These are phyloP conservation scores for Chloroclystis v-ata DNA, from an alignment of 2,888 invertebrate species.

Conservation along the genomic window DNA sequence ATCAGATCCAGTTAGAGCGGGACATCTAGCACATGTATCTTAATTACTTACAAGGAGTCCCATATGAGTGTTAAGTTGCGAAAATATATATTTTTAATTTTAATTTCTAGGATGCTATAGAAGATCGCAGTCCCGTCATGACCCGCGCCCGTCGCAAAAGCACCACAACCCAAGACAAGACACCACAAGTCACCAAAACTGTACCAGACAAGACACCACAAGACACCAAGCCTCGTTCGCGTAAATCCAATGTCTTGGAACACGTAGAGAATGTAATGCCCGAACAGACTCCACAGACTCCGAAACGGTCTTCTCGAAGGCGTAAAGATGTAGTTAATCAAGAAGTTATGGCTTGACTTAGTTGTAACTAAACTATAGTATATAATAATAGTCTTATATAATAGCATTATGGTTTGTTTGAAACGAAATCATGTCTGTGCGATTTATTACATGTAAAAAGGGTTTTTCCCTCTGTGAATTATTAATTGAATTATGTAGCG, in stretches of 20 bases:
- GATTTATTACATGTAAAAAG: no score
- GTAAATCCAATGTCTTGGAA: constrained; percentile 35
- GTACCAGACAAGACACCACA: not conserved
- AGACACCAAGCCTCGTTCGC: not conserved
- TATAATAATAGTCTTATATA: no score
- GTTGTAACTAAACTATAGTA: no score
- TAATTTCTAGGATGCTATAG: constrained; percentile 41
- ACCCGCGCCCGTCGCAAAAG: constrained; percentile 53
- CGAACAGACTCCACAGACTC: constrained; percentile 31
- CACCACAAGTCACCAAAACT: constrained; percentile 16
- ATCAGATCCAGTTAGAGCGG: no score
- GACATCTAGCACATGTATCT: no score
- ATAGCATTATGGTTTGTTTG: no score
- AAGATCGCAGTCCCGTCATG: constrained; percentile 39
- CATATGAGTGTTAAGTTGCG: no score
- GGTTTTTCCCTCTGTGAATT: no score
- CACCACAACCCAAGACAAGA: constrained; percentile 28
- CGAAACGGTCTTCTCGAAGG: constrained; percentile 35
- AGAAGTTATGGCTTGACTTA: constrained; percentile 4
- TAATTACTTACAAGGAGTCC: no score
- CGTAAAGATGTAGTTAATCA: constrained; percentile 24
- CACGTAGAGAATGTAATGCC: constrained; percentile 32
- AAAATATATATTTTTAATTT: no score
- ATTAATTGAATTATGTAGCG: not conserved
- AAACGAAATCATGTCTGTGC: no score